These are phyloP conservation scores for Hydrolagus affinis DNA, from an alignment of 2,113 vertebrate genomes.

Conservation along the genomic window DNA sequence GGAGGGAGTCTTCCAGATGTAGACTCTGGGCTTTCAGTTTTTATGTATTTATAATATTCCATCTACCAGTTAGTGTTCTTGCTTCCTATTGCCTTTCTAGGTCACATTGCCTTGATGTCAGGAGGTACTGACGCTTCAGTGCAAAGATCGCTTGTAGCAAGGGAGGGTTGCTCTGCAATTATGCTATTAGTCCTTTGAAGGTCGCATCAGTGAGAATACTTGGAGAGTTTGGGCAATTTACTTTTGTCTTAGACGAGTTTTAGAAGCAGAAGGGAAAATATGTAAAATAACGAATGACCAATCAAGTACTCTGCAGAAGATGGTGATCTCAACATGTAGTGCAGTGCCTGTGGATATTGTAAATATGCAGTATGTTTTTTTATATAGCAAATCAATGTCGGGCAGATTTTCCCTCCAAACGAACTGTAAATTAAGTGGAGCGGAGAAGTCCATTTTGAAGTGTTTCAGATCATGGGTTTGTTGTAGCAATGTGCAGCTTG, in stretches of 20 bases:
- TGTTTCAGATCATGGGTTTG: background rate
- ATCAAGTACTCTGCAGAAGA: background rate
- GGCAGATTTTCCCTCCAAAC: background rate
- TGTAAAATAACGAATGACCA: no score
- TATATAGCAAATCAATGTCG: background rate
- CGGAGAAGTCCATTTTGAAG: background rate
- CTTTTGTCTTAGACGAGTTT: background rate
- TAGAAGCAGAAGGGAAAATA: background rate
- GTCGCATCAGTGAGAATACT: background rate
- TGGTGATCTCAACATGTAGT: background rate
- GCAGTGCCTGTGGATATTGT: constrained; percentile 1
- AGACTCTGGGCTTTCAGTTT: background rate
- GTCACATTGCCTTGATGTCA: background rate
- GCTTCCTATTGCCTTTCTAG: background rate
- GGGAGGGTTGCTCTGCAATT: background rate
- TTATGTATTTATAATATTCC: constrained; percentile 1
- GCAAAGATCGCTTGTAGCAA: background rate
- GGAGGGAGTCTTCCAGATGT: no score
- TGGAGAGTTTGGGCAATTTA: background rate
- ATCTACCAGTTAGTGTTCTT: constrained; percentile 6
- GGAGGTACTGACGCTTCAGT: background rate
- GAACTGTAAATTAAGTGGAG: background rate
- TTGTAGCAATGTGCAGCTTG: background rate
- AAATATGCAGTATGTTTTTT: background rate
- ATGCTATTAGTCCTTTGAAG: background rate